These are phyloP conservation scores for Lagopus leucura DNA, from an alignment of 2,113 vertebrate species.

Conservation along the genomic window DNA sequence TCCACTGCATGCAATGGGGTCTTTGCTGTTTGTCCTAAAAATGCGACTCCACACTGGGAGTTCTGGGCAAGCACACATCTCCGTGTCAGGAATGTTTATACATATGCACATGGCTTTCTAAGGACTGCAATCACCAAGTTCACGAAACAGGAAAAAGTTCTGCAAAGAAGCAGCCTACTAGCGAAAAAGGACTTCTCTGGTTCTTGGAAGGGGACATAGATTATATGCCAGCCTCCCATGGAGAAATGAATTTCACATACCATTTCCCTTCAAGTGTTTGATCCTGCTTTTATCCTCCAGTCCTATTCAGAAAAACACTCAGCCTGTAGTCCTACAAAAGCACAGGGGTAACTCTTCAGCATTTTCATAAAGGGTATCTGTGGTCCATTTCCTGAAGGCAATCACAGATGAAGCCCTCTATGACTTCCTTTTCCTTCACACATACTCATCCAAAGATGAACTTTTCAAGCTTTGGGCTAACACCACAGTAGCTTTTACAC, in stretches of 20 bases:
- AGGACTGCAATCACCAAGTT: not conserved
- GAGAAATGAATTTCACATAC: not conserved
- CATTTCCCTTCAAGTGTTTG: not conserved
- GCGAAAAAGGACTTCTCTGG: not conserved
- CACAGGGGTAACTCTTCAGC: not conserved
- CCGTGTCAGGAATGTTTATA: not conserved
- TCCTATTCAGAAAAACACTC: not conserved
- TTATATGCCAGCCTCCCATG: not conserved
- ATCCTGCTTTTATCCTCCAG: not conserved
- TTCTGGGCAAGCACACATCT: rapidly evolving
- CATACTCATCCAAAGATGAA: not conserved
- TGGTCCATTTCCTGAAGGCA: not conserved
- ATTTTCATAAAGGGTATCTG: not conserved
- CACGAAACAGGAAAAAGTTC: not conserved
- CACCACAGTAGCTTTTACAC: not conserved
- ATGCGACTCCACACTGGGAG: rapidly evolving
- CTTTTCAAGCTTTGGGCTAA: not conserved
- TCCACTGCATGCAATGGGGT: not conserved
- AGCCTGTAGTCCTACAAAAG: not conserved
- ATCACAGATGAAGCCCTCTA: not conserved
- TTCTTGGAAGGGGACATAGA: not conserved
- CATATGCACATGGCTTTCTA: not conserved
- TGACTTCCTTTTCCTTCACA: not conserved
- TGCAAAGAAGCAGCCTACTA: not conserved
- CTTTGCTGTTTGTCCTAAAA: not conserved